phyloP scores from a whole-genome alignment of 2,113 vertebrate species.

The Pseudolaguvia tuberculata region DNA sequence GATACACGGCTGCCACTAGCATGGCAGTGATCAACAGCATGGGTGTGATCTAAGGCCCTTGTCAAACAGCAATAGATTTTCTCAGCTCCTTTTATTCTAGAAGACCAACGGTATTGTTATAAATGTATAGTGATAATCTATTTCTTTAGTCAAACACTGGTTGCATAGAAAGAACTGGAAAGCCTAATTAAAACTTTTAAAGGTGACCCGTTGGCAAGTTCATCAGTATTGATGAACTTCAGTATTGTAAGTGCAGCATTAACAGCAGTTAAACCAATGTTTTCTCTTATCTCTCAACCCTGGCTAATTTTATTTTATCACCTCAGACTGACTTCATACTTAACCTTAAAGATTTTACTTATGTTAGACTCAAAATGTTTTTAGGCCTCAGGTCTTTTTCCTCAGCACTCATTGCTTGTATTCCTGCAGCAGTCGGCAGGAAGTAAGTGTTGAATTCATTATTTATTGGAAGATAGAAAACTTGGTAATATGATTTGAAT shows the following conservation, averaged over 20 bases:
- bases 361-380: neutral
- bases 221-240: no score
- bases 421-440: slow-evolving; percentile 10
- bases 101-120: slow-evolving; percentile 47
- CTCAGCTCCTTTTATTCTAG: slow-evolving; percentile 48
- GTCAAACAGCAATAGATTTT: slow-evolving; percentile 51
- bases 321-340: slow-evolving; percentile 5
- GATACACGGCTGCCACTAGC: slow-evolving; percentile 18
- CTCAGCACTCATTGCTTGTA: neutral
- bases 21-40: slow-evolving; percentile 1
- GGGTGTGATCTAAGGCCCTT: slow-evolving; percentile 45
- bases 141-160: slow-evolving; percentile 35
- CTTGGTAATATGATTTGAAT: slow-evolving; percentile 1
- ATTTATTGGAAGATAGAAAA: neutral
- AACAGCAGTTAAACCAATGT: neutral
- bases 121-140: slow-evolving; percentile 8
- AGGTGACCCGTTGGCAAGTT: no score
- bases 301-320: neutral
- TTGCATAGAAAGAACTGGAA: neutral
- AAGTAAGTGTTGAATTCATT: slow-evolving; percentile 10
- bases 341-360: neutral
- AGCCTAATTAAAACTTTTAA: slow-evolving; percentile 5
- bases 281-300: neutral
- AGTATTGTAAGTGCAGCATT: no score
- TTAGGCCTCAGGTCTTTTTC: neutral